A percentile compares a stretch with the other conserved stretches of the same genome.
Conservation (phyloP, 2,888 invertebrate species). For the Abrostola tripartita region DNA sequence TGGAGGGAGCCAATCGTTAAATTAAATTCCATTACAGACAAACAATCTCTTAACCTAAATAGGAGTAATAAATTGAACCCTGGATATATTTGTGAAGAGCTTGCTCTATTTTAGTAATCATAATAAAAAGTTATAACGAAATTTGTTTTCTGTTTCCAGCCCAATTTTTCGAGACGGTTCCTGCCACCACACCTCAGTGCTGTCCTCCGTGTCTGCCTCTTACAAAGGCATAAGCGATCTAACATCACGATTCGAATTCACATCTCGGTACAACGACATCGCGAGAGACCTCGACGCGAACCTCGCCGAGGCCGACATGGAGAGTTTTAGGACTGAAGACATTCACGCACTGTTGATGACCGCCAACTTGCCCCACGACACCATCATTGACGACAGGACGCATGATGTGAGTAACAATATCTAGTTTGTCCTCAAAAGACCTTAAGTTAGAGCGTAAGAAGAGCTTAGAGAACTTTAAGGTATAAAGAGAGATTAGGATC, state of each 20-base stretch:
- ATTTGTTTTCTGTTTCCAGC: constrained; percentile 80
- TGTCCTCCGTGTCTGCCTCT: constrained; percentile 94
- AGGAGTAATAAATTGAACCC: not conserved
- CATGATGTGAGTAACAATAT: constrained; percentile 81
- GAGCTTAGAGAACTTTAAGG: too few relatives aligned
- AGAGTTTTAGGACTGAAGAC: constrained; percentile 96
- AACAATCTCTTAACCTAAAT: not conserved
- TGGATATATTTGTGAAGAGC: not conserved
- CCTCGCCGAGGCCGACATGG: constrained; percentile 98
- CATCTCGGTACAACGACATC: constrained; percentile 94
- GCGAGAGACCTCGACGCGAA: constrained; percentile 97
- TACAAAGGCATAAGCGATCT: constrained; percentile 92
- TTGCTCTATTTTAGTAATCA: constrained; percentile 5
- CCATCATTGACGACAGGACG: constrained; percentile 85
- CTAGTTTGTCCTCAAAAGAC: too few relatives aligned
- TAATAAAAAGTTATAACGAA: not conserved
- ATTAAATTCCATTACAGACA: not conserved
- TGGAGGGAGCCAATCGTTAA: not conserved
- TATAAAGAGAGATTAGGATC: too few relatives aligned
- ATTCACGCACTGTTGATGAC: constrained; percentile 94
- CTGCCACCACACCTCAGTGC: constrained; percentile 93
- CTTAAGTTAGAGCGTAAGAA: too few relatives aligned
- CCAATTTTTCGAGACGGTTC: constrained; percentile 93
- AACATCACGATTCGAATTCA: constrained; percentile 84
- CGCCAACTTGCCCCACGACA: constrained; percentile 92